A percentile compares a stretch with the other conserved stretches of the same genome.
These are phyloP conservation scores for Solenodon paradoxus DNA, from an alignment of 2,113 vertebrate genomes.

Conservation along the genomic window DNA sequence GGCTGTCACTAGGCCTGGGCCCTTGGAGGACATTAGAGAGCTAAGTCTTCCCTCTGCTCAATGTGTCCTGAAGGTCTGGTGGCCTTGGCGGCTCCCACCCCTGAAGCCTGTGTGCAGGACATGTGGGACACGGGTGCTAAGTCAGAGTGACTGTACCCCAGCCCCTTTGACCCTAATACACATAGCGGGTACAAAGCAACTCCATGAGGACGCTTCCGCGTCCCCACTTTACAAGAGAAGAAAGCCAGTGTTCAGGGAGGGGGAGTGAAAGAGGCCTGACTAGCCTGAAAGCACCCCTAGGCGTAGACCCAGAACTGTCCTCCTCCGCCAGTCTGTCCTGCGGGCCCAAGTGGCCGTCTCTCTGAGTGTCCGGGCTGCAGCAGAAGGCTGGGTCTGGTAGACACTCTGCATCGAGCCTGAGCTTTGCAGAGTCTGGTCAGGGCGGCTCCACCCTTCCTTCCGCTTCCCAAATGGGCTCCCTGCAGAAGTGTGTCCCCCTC, in stretches of 20 bases:
- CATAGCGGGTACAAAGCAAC: not conserved
- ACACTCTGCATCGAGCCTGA: not conserved
- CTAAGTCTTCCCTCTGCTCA: not conserved
- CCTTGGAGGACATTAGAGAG: not conserved
- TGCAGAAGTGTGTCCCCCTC: not conserved
- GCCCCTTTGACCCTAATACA: not conserved
- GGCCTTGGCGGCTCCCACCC: too few species aligned
- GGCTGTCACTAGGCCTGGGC: not conserved
- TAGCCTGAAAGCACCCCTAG: not conserved
- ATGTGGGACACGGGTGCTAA: not conserved
- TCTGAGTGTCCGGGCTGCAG: not conserved
- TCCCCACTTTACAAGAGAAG: not conserved
- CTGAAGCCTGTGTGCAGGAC: not conserved
- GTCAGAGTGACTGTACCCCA: not conserved
- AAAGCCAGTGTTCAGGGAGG: not conserved
- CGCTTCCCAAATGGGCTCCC: not conserved
- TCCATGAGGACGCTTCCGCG: not conserved
- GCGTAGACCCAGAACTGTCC: not conserved
- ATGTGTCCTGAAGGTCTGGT: too few species aligned
- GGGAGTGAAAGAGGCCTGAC: too few species aligned
- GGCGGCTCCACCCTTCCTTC: not conserved
- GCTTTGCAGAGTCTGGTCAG: too few species aligned
- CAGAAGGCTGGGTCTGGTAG: not conserved
- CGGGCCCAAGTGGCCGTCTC: not conserved
- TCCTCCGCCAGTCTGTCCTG: fast-evolving